These are phyloP conservation scores for Micronycteris hirsuta DNA, from an alignment of 2,113 vertebrate genomes.

Conservation along the genomic window DNA sequence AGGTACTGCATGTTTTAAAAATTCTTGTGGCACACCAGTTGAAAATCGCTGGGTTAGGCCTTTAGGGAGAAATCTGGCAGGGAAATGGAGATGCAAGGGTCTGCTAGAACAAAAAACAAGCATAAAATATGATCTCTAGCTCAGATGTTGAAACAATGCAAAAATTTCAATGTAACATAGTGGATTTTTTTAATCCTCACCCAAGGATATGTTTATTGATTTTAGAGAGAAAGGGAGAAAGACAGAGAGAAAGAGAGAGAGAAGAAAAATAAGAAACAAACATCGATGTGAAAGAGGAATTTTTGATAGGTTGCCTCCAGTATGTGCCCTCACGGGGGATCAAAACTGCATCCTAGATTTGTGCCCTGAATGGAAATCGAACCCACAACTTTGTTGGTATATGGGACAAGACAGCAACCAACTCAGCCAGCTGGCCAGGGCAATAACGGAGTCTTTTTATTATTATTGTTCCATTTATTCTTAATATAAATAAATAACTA, in stretches of 20 bases:
- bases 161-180: neutral
- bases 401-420: no score
- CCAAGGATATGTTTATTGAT: no score
- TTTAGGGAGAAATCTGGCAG: neutral
- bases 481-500: neutral
- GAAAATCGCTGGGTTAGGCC: neutral
- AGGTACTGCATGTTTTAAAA: neutral
- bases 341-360: no score
- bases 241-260: no score
- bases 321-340: no score
- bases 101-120: neutral
- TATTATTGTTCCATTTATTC: neutral
- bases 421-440: no score
- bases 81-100: fast-evolving
- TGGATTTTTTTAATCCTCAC: neutral
- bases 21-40: neutral
- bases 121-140: neutral
- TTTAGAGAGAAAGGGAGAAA: no score
- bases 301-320: no score
- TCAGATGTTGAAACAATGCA: neutral
- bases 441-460: neutral
- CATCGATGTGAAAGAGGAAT: no score
- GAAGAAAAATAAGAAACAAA: no score
- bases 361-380: no score
- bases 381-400: no score